Conservation (phyloP, 2,113 vertebrate species). For the Gasterosteus nipponicus region DNA sequence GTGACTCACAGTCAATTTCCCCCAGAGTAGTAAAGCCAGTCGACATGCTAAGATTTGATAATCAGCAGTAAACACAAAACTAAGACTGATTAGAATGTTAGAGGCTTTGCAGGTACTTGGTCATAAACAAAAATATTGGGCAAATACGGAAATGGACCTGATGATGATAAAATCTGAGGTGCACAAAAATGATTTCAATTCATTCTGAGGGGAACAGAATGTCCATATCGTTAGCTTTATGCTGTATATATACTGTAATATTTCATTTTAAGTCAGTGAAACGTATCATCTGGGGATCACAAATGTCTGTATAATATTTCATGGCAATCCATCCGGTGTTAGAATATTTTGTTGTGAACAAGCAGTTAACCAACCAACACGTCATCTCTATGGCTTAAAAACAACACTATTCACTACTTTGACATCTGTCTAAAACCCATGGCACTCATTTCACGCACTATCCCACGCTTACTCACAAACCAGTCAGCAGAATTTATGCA, state of each 20-base stretch:
- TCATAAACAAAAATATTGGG: background rate
- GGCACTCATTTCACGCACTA: conserved; percentile 2
- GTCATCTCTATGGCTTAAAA: background rate
- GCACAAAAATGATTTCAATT: background rate
- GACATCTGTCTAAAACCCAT: background rate
- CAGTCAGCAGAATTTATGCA: background rate
- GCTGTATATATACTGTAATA: background rate
- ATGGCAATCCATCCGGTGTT: background rate
- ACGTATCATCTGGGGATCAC: background rate
- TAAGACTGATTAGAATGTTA: background rate
- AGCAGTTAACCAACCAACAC: background rate
- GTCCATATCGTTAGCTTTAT: background rate
- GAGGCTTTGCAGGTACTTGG: background rate
- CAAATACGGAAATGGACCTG: background rate
- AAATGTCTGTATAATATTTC: background rate
- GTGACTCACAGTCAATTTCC: background rate
- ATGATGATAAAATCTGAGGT: background rate
- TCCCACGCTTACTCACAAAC: conserved; percentile 8
- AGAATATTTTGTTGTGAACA: background rate
- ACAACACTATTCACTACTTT: background rate
- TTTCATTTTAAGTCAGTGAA: background rate
- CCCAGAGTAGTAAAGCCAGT: background rate
- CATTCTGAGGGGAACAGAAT: background rate
- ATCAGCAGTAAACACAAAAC: background rate
- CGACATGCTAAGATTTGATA: background rate